Evolutionary conservation across 2,113 vertebrate genomes (phyloP), one percentile per base, ranked within the genome.

Genomic region (Potamarius usumacintae): DNA sequence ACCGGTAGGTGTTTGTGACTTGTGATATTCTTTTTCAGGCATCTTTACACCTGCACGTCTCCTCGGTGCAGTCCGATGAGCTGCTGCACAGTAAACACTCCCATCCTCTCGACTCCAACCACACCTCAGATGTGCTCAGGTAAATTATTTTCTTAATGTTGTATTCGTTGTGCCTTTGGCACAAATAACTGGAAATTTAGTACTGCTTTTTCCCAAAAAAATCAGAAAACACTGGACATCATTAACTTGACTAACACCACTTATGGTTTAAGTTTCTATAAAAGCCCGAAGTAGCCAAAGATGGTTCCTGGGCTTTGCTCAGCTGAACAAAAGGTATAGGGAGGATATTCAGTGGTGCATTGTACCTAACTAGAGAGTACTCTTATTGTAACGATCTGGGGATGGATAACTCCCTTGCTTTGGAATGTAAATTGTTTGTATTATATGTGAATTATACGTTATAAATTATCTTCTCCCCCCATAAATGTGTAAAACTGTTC

Each of bases 121-220:
- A 99, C 95, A 99, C 98, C 96, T 99, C 98, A 96, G 98, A 99
- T 92, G 98, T 99, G 93, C 98, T 99, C 96, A 98, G 98, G 98
- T 99, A 92, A 84, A 30, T 71, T 48, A 48, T 74, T 48, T 74
- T 42, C 20, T 14, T 94, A 88, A 85, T 20, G 9, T 18, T 6
- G 55, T 48, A 42, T 42, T 42, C 34, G 34, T 42, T 2, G 20
- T 74, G 18, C 9, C 34, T 42, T 18, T 74, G 71, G 34, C 71
- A 42, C 17, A 74, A 22, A 48, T 8, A 42, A 72, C 17, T 48
- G 17, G 17, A 74, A 48, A 18, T 74, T 48, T 20, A 48, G 34
- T 42, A 4, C 7, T 20, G 8, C 7, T 71, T 71, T 34, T 17
- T 5, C 27, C 30, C 63, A 12, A 25, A 9, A 34, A 17, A 34